phyloP scores from a whole-genome alignment of 2,113 vertebrate species.

The Sebastes fasciatus region DNA sequence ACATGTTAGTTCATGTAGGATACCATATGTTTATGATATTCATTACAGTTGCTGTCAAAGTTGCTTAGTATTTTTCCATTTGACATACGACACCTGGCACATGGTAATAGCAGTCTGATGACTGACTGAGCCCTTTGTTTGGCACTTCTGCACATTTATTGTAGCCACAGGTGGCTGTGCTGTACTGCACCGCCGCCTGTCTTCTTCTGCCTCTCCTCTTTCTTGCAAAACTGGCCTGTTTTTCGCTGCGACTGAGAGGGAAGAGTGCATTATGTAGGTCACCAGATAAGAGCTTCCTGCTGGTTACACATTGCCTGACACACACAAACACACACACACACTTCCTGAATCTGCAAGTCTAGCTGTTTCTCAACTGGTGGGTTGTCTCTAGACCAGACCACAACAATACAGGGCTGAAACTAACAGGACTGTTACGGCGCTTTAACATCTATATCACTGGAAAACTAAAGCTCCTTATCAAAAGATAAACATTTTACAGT shows the following conservation, averaged over 20 bases:
- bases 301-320: constrained; percentile 75
- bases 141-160: constrained; percentile 40
- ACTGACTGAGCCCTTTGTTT: constrained; percentile 66
- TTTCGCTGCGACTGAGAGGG: constrained; percentile 55
- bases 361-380: constrained; percentile 36
- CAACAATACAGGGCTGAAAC: neutral
- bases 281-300: constrained; percentile 81
- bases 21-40: neutral
- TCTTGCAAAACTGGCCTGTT: constrained; percentile 67
- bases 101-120: constrained; percentile 45
- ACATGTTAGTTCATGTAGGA: constrained; percentile 25
- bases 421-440: neutral
- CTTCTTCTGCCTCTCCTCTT: constrained; percentile 26
- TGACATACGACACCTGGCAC: constrained; percentile 49
- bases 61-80: constrained; percentile 61
- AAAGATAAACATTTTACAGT: neutral
- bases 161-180: constrained; percentile 71
- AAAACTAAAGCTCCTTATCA: neutral
- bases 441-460: neutral
- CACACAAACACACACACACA: constrained; percentile 36
- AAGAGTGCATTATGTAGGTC: constrained; percentile 80
- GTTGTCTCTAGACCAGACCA: constrained; percentile 25
- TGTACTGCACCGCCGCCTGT: constrained; percentile 1
- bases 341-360: constrained; percentile 59
- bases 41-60: constrained; percentile 8